phyloP scores from a whole-genome alignment of 2,113 vertebrate genomes.

The Rhipidura dahli region DNA sequence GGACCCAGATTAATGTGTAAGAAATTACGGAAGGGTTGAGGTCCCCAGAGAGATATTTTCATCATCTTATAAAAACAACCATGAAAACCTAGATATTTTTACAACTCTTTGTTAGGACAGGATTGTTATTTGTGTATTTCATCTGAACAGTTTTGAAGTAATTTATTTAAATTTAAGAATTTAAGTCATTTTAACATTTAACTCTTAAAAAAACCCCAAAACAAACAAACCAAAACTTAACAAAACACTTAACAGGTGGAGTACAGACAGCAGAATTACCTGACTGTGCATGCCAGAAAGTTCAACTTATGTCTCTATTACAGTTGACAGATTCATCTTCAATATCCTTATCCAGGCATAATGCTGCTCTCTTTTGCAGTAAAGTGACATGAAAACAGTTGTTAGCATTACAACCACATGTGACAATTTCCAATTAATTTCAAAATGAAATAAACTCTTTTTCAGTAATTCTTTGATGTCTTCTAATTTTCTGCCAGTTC shows the following conservation, averaged over 20 bases:
- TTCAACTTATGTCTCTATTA: background rate
- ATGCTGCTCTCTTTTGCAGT: background rate
- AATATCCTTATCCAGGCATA: background rate
- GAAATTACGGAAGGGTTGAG: background rate
- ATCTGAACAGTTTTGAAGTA: background rate
- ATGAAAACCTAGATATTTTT: background rate
- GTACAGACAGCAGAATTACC: background rate
- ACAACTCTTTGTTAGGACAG: background rate
- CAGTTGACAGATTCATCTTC: background rate
- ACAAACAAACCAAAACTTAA: background rate
- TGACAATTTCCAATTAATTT: background rate
- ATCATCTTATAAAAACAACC: background rate
- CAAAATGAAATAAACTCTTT: background rate
- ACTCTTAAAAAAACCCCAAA: background rate
- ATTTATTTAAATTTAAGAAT: background rate
- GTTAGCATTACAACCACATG: background rate
- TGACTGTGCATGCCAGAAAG: background rate
- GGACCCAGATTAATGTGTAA: background rate
- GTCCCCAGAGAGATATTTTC: background rate
- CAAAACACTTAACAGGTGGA: background rate
- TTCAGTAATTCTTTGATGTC: background rate
- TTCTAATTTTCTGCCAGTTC: constrained; percentile 13
- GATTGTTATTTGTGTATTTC: background rate
- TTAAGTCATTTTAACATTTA: background rate
- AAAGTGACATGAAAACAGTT: background rate